phyloP scores from a whole-genome alignment of 2,113 vertebrate genomes.

The Corythoichthys haematopterus region DNA sequence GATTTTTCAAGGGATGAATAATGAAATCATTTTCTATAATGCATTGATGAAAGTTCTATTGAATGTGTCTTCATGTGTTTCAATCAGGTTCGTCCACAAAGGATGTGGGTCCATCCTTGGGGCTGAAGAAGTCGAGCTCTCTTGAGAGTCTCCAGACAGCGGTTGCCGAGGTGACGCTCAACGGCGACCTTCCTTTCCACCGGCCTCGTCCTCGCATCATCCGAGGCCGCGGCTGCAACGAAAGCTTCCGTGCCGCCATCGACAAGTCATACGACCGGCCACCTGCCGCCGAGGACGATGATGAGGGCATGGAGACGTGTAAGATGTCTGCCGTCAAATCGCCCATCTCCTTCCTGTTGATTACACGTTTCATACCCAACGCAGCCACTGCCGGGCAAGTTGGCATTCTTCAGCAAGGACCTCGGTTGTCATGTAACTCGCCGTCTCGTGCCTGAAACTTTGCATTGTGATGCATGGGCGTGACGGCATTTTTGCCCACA shows the following conservation, averaged over 20 bases:
- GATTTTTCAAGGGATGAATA: too few relatives aligned
- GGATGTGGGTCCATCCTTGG: constrained; percentile 91
- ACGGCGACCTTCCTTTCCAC: constrained; percentile 92
- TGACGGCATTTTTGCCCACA: not conserved
- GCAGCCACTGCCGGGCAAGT: not conserved
- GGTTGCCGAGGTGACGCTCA: constrained; percentile 89
- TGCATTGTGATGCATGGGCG: constrained; percentile 4
- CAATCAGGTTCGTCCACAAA: constrained; percentile 85
- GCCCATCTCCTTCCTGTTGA: not conserved
- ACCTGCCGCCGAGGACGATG: constrained; percentile 79
- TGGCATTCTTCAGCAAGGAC: not conserved
- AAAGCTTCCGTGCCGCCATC: constrained; percentile 96
- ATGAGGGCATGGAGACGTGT: constrained; percentile 98
- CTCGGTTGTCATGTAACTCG: not conserved
- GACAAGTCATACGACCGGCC: constrained; percentile 96
- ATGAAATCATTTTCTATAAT: not conserved
- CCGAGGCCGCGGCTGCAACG: constrained; percentile 92
- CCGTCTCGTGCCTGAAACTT: not conserved
- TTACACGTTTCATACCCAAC: constrained; percentile 4
- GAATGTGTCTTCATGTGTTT: constrained; percentile 5
- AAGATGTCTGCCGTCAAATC: constrained; percentile 52
- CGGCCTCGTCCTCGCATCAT: constrained; percentile 90
- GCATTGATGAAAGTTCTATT: not conserved
- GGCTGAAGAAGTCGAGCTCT: constrained; percentile 96
- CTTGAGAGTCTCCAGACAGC: constrained; percentile 96